These are phyloP conservation scores for Aleiodes sp. DNA, from an alignment of 1,140 invertebrate species.

Conservation along the genomic window DNA sequence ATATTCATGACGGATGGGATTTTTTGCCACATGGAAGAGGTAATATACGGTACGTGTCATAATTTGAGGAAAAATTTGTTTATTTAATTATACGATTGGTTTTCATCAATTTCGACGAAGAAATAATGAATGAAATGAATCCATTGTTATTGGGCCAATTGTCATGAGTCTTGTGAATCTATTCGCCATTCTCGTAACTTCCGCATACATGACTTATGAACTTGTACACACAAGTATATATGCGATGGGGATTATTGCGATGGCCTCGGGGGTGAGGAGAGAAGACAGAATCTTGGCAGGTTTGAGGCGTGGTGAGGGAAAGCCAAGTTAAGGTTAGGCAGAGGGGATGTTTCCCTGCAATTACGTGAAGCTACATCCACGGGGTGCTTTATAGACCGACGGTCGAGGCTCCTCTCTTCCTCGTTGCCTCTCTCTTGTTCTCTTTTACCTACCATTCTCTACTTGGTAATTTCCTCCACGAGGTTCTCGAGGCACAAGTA, in stretches of 20 bases:
- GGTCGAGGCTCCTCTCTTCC: background rate
- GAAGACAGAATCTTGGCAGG: constrained; percentile 1
- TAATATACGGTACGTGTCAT: no score
- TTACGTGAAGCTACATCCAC: constrained; percentile 34
- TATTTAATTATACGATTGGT: no score
- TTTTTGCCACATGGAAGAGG: no score
- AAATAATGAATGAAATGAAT: no score
- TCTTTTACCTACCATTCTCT: no score
- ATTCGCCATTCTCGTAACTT: background rate
- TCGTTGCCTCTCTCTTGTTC: background rate
- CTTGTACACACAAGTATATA: background rate
- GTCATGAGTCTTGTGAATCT: no score
- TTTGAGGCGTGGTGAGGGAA: constrained; percentile 30
- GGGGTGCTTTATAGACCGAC: constrained; percentile 32
- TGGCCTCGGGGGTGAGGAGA: background rate
- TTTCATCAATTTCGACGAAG: no score
- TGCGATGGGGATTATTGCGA: constrained; percentile 13
- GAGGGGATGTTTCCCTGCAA: constrained; percentile 33
- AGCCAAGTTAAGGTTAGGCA: constrained; percentile 28
- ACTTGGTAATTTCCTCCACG: background rate
- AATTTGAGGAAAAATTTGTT: no score
- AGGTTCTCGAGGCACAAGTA: background rate
- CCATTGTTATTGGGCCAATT: no score
- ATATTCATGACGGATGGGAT: constrained; percentile 36
- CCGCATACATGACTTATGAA: background rate